Base-by-base conservation (phyloP, 2,888 invertebrate genomes). In the Amblyjoppa fuscipennis region DNA sequence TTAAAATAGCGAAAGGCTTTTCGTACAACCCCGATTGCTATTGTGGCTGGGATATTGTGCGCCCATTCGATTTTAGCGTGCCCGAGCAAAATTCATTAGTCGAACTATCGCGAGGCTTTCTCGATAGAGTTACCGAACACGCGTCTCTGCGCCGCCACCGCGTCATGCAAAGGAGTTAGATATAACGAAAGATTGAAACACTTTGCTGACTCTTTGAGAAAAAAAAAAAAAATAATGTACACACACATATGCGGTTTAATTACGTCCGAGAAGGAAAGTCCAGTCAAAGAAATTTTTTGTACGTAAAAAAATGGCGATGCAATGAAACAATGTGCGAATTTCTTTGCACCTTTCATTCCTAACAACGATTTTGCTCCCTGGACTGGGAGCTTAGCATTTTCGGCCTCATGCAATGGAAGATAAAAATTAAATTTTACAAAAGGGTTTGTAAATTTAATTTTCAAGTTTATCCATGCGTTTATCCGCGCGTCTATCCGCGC, bases 121-220 rank as follows among this genome's bases (percentile, higher is more conserved):
- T 83, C 77, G 74, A 83, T 81, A 86, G 81, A 77, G 56, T 86
- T 86, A 71, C 59, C 51, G 61, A 66, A 84, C 84, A 74, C 75
- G 73, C 81, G 53, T 20, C 38, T 34, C 56, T 9, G 31, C 56
- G 28, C 49, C 56, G 59, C 69, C 51, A 34, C 20, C 70, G 25
- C 64, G 25, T 34, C 16, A 38, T 25, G 41, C 51, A 13, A 81
- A 68, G 64, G 64, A 75, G 64, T 61, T 41, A 34, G 83, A 74
- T 73, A 59, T 13, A 49, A 49, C n/a, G 38, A 74, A 28, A 75
- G 31, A 84, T 56, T 49, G 49, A 59, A 66, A 71, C 9, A 71
- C 71, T 45, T 75, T 79, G 69, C 49, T 28, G 66, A 74, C 84
- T 78, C 64, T 61, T 56, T 38, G 38, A 38, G 38, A 38, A 56